Evolutionary conservation across 2,113 vertebrate genomes (phyloP).

Genomic region (Smithornis capensis): DNA sequence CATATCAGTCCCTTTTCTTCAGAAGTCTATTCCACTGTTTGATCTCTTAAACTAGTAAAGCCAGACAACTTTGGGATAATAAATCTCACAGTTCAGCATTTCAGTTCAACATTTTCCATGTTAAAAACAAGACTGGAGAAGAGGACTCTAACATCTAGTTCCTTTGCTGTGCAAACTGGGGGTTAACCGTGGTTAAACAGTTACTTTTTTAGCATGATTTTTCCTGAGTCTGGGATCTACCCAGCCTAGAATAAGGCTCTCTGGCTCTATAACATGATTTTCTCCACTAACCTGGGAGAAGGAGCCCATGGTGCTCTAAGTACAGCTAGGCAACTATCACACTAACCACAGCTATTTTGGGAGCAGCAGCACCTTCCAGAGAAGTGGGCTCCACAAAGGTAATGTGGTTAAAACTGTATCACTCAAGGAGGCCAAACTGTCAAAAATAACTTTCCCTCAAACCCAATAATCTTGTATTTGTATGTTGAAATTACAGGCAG

Average conservation of each 20-base stretch:
- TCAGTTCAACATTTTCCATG: neutral
- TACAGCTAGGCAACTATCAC: neutral
- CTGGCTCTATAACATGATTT: neutral
- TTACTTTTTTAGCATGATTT: neutral
- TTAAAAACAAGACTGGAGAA: neutral
- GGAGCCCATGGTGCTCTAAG: neutral
- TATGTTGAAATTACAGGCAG: slow-evolving; percentile 24
- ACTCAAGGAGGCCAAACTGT: neutral
- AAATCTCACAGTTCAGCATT: neutral
- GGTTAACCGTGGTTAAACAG: neutral
- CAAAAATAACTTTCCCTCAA: slow-evolving; percentile 37
- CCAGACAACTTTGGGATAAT: neutral
- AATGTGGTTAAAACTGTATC: neutral
- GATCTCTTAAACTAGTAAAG: neutral
- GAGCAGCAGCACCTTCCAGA: neutral
- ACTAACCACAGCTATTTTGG: slow-evolving; percentile 16
- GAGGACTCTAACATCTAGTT: neutral
- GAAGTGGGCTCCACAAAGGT: neutral
- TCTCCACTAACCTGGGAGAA: neutral
- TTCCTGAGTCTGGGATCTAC: neutral
- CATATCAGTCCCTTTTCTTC: neutral
- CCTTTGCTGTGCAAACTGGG: neutral
- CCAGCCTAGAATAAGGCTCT: neutral
- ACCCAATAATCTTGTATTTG: slow-evolving; percentile 3
- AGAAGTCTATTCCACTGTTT: neutral